A percentile compares a stretch with the other conserved stretches of the same genome.
phyloP scores from a whole-genome alignment of 37 sponge, comb jelly and placozoan species.

The Halichondria panicea region DNA sequence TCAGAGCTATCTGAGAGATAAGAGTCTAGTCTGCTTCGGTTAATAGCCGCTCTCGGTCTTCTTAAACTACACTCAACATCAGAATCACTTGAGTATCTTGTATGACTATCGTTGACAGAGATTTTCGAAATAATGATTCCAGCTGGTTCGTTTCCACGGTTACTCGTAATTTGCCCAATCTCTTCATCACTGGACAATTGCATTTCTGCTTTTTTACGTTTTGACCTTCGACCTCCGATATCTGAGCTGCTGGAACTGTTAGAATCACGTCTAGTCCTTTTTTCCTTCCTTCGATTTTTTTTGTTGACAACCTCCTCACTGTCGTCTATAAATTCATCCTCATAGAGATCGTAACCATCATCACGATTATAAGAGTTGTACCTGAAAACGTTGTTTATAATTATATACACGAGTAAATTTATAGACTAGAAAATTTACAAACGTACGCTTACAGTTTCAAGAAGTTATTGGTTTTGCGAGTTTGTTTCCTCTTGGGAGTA shows the following conservation, averaged over 20 bases:
- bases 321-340: slow-evolving; percentile 63
- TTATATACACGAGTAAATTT: not conserved
- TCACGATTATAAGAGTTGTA: slow-evolving; percentile 35
- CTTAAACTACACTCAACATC: too few species aligned
- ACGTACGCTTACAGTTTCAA: too few species aligned
- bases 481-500: too few species aligned
- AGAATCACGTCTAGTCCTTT: not conserved
- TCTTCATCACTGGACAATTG: slow-evolving; percentile 29
- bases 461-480: too few species aligned
- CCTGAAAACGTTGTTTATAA: not conserved
- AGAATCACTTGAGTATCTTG: too few species aligned
- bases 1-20: too few species aligned
- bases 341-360: slow-evolving; percentile 43
- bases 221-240: not conserved
- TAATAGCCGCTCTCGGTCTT: too few species aligned
- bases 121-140: too few species aligned
- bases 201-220: not conserved
- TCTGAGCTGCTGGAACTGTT: not conserved
- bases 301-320: not conserved
- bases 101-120: too few species aligned
- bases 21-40: too few species aligned
- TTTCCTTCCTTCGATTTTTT: not conserved
- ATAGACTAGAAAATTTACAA: not conserved
- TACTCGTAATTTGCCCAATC: too few species aligned
- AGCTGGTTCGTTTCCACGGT: too few species aligned